These are phyloP conservation scores for Leptocoma aspasia DNA, from an alignment of 2,113 vertebrate genomes.

Conservation along the genomic window DNA sequence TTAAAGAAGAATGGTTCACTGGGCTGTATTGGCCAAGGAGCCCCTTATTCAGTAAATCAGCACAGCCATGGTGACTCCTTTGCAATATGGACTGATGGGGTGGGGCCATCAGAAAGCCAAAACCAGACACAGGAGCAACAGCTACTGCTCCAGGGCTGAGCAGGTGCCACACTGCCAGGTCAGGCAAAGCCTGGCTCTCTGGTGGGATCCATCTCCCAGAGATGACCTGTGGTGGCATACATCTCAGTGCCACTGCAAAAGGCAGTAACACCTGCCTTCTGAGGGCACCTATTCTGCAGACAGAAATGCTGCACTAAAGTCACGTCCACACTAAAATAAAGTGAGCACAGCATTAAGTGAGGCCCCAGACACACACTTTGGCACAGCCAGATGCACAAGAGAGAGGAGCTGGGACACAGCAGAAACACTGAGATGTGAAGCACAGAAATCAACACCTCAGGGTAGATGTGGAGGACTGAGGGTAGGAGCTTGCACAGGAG, in stretches of 20 bases:
- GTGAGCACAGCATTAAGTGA: neutral
- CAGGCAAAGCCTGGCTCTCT: neutral
- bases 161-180: neutral
- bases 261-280: neutral
- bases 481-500: neutral
- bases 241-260: neutral
- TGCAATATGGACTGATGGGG: neutral
- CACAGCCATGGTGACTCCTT: rapidly evolving
- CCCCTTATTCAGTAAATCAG: neutral
- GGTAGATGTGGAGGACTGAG: neutral
- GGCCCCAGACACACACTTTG: rapidly evolving
- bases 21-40: neutral
- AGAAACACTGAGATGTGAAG: neutral
- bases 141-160: neutral
- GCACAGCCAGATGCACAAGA: neutral
- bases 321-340: neutral
- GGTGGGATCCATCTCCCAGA: neutral
- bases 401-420: neutral
- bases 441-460: rapidly evolving
- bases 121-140: rapidly evolving
- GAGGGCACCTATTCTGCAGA: neutral
- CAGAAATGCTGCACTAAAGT: neutral
- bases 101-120: neutral
- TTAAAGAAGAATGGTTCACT: neutral
- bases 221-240: neutral